Conservation (phyloP, 2,797 vertebrate genomes). For the Oceanodroma leucorhoa region DNA sequence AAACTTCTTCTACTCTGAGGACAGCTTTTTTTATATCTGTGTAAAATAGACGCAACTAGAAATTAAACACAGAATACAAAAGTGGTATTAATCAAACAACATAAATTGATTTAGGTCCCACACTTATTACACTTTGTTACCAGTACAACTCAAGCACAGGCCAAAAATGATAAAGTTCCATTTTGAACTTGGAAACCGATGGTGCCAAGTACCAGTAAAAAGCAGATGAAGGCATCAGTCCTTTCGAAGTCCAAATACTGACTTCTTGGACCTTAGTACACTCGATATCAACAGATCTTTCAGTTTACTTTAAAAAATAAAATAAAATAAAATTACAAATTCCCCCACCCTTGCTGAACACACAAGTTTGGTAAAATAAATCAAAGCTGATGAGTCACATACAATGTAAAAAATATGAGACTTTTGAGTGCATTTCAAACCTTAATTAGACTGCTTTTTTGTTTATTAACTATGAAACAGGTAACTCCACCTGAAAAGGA, state of each 20-base stretch:
- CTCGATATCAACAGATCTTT: not conserved
- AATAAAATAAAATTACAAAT: not conserved
- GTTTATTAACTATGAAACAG: not conserved
- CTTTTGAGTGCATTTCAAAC: not conserved
- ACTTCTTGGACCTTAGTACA: not conserved
- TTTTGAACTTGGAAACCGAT: not conserved
- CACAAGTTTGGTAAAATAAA: not conserved
- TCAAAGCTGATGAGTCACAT: not conserved
- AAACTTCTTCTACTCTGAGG: slow-evolving; percentile 81
- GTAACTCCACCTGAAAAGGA: not conserved
- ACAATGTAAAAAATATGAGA: not conserved
- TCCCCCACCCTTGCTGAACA: not conserved
- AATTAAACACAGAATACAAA: slow-evolving; percentile 43
- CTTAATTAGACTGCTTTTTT: not conserved
- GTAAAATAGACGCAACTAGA: slow-evolving; percentile 62
- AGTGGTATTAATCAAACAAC: not conserved
- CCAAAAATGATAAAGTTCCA: not conserved
- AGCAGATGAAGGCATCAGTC: not conserved
- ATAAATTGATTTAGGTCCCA: not conserved
- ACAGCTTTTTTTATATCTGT: slow-evolving; percentile 88
- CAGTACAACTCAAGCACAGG: not conserved
- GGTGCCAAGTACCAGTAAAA: not conserved
- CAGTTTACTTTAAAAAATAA: not conserved
- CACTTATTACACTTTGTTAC: not conserved
- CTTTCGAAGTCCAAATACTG: not conserved